These are phyloP conservation scores for Amia ocellicauda DNA, from an alignment of 2,113 vertebrate species.

Conservation along the genomic window DNA sequence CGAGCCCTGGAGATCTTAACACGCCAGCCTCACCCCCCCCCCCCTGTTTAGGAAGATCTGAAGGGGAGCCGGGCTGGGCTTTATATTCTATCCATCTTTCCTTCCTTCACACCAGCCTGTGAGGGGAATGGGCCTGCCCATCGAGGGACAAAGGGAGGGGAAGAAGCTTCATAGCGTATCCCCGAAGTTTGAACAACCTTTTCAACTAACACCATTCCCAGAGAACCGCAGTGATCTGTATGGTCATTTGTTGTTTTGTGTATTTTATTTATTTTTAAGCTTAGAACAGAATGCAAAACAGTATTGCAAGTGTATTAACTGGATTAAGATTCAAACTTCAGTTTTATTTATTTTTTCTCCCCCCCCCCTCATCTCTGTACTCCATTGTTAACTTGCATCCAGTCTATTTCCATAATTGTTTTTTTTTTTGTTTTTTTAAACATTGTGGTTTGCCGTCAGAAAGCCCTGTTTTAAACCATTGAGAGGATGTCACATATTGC, in stretches of 20 bases:
- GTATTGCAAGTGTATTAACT: conserved; percentile 14
- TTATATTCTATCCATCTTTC: too few species aligned
- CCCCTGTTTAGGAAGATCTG: too few species aligned
- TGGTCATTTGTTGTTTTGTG: not conserved
- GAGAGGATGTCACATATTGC: conserved; percentile 65
- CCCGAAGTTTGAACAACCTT: conserved; percentile 14
- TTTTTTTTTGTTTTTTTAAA: conserved; percentile 6
- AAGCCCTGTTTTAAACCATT: conserved; percentile 38
- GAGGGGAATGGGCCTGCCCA: too few species aligned
- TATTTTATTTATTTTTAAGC: not conserved
- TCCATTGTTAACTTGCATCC: conserved; percentile 31
- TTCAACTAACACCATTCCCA: not conserved
- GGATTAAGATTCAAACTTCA: conserved; percentile 13
- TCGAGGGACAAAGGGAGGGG: too few species aligned
- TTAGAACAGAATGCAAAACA: too few species aligned
- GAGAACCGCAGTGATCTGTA: too few species aligned
- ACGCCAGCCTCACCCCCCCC: too few species aligned
- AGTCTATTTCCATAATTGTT: conserved; percentile 28
- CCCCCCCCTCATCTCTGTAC: conserved; percentile 2
- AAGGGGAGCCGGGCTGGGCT: too few species aligned
- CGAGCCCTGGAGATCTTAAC: too few species aligned
- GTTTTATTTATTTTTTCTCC: conserved; percentile 37
- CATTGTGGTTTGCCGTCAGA: conserved; percentile 30
- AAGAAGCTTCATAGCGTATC: too few species aligned
- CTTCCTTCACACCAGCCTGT: too few species aligned